Conservation (phyloP, 2,113 vertebrate species). For the Pelusios castaneus region DNA sequence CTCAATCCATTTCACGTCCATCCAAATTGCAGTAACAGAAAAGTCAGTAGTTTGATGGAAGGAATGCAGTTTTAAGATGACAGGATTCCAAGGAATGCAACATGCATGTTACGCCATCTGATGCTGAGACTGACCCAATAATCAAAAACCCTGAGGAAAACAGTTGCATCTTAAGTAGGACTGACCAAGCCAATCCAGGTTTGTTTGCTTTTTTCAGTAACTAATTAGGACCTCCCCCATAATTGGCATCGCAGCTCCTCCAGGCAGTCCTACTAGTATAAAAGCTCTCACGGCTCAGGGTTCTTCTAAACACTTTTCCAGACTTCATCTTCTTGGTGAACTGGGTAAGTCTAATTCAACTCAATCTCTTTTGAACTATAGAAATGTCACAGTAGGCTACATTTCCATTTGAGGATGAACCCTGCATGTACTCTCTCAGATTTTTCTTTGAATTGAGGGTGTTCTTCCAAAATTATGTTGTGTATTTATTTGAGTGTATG, state of each 20-base stretch:
- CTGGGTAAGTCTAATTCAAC: background rate
- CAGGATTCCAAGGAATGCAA: no score
- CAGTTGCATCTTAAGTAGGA: background rate
- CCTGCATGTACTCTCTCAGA: background rate
- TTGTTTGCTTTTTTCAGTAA: background rate
- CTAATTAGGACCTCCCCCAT: background rate
- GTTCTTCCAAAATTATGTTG: background rate
- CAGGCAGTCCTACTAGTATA: background rate
- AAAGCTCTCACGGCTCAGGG: background rate
- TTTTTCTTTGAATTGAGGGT: background rate
- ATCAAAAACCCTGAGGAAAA: background rate
- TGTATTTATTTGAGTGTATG: background rate
- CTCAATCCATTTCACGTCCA: no score
- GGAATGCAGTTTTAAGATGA: no score
- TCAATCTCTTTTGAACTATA: background rate
- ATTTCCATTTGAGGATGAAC: accelerated
- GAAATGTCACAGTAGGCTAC: background rate
- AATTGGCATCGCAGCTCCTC: background rate
- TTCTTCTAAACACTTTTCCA: background rate
- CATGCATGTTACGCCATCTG: no score
- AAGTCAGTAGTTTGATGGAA: no score
- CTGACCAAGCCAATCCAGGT: background rate
- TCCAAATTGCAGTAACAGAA: no score
- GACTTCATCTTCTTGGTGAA: background rate
- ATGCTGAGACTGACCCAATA: no score